Evolutionary conservation across 2,113 vertebrate species (phyloP), one percentile per base, ranked within the genome.

Genomic region (Oreocharis arfaki): DNA sequence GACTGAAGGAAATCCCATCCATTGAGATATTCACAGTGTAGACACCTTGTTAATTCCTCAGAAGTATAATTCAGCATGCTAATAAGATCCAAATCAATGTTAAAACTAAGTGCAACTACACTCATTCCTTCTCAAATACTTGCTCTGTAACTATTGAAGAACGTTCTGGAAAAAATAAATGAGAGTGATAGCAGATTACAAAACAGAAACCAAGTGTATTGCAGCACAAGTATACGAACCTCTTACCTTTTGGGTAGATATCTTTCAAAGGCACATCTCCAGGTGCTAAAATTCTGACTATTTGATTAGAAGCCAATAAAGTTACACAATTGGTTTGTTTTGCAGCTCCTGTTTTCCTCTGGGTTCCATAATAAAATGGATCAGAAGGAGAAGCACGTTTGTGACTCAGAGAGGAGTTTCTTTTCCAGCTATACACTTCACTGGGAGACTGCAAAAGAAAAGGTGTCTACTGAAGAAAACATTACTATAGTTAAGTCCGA

Each of bases 381-480:
- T 98, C 98, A 32, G 96, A 92, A 71, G 95, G 78, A 42, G 80
- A 74, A 49, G 91, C 83, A 63, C 53, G 96, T 78, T 96, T 94
- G 14, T 33, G 93, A 21, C 97, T 97, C 56, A 99, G 95, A 56
- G 98, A 92, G 1, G 97, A 97, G 7, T 92, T 96, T 94, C 99
- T 99, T 88, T 96, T 98, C 96, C 99, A 99, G 97, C 98, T 99
- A 95, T 99, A 99, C 35, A 99, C 99, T 97, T 99, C 99, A 95
- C 97, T 99, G 57, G 99, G 98, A 63, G 99, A 99, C 99, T 99
- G 96, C 24, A 81, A 85, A 73, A 93, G 50, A 93, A 63, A 55
- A 73, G 6, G 49, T 88, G 9, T 70, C 26, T 17, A 64, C 21
- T 74, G 79, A 88, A 65, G 18, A 85, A 75, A 91, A 56, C 0